A percentile compares a stretch with the other conserved stretches of the same genome.
phyloP scores from a whole-genome alignment of 2,888 invertebrate genomes.

The Pyrgus malvae region DNA sequence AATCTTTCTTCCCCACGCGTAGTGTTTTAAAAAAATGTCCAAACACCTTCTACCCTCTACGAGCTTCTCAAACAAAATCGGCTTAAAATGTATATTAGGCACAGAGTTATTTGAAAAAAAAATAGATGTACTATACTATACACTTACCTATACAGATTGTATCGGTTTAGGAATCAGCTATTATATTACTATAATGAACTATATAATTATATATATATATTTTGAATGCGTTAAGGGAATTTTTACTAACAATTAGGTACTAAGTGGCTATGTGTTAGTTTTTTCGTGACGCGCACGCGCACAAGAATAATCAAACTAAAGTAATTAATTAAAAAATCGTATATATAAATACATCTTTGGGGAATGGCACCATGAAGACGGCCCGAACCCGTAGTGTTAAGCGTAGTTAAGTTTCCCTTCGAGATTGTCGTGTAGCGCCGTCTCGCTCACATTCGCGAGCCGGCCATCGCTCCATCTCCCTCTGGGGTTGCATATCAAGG shows the following conservation, averaged over 20 bases:
- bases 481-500: slow-evolving; percentile 63
- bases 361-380: slow-evolving; percentile 42
- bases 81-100: slow-evolving; percentile 79
- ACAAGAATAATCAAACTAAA: slow-evolving; percentile 33
- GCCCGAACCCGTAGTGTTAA: slow-evolving; percentile 22
- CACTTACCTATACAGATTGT: slow-evolving; percentile 64
- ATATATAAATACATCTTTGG: slow-evolving; percentile 32
- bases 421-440: slow-evolving; percentile 35
- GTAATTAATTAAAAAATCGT: slow-evolving; percentile 18
- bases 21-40: slow-evolving; percentile 55
- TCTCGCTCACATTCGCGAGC: slow-evolving; percentile 44
- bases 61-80: slow-evolving; percentile 73
- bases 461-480: slow-evolving; percentile 39
- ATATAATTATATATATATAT: slow-evolving; percentile 75
- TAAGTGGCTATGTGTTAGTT: slow-evolving; percentile 68
- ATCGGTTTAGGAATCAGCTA: slow-evolving; percentile 69
- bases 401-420: slow-evolving; percentile 43
- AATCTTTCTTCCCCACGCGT: slow-evolving; percentile 40
- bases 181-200: slow-evolving; percentile 49
- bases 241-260: slow-evolving; percentile 78
- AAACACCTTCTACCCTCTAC: slow-evolving; percentile 61
- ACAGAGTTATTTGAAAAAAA: slow-evolving; percentile 71
- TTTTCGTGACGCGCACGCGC: slow-evolving; percentile 33
- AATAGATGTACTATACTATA: slow-evolving; percentile 74
- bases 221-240: slow-evolving; percentile 79